Conservation (phyloP, 2,888 invertebrate species). For the Apamea sordens region DNA sequence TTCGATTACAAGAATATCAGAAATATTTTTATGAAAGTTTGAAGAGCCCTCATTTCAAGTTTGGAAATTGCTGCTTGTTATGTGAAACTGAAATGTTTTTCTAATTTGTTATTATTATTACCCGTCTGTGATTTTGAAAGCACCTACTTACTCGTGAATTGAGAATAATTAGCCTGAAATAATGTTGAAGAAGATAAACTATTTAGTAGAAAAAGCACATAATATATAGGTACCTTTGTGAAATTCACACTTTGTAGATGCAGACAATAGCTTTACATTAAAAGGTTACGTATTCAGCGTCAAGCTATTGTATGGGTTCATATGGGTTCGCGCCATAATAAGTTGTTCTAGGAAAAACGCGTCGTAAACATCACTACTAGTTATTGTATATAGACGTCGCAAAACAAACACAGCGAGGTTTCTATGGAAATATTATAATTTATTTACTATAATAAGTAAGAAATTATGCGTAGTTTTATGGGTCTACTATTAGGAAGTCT, state of each 20-base stretch:
- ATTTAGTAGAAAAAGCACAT: slow-evolving; percentile 3
- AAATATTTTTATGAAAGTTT: slow-evolving; percentile 2
- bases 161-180: slow-evolving; percentile 1
- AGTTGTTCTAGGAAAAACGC: slow-evolving; percentile 71
- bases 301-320: slow-evolving; percentile 61
- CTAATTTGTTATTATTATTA: neutral
- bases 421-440: slow-evolving; percentile 46
- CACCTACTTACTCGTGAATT: neutral
- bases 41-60: slow-evolving; percentile 3
- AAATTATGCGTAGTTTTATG: slow-evolving; percentile 1
- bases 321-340: slow-evolving; percentile 71
- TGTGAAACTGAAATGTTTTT: neutral
- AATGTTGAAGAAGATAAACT: neutral
- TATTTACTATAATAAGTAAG: slow-evolving; percentile 8
- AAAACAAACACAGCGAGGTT: slow-evolving; percentile 64
- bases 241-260: slow-evolving; percentile 43
- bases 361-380: slow-evolving; percentile 64
- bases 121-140: neutral
- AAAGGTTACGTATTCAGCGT: slow-evolving; percentile 40
- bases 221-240: slow-evolving; percentile 9
- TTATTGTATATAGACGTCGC: slow-evolving; percentile 45
- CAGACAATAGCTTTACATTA: slow-evolving; percentile 41
- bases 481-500: neutral
- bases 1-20: neutral
- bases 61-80: slow-evolving; percentile 18